Percentiles rank a stretch among this genome's conserved stretches.
Conservation (phyloP, 2,888 invertebrate genomes). For the Plebejus argus region DNA sequence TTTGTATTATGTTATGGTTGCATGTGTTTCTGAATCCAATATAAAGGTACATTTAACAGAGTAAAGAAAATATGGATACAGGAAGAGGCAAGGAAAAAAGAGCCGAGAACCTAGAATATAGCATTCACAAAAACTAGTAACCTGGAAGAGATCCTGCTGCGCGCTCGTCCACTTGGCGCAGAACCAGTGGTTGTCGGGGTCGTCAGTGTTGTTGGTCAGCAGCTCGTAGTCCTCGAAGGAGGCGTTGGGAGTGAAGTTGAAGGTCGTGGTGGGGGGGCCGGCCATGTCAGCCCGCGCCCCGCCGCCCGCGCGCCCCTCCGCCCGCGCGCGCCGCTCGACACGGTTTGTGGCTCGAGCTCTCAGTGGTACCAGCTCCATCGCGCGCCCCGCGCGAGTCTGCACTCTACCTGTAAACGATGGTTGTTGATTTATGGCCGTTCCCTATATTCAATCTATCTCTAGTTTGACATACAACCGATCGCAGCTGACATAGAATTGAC, state of each 20-base stretch:
- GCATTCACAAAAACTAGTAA: slow-evolving; percentile 39
- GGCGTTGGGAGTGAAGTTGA: slow-evolving; percentile 77
- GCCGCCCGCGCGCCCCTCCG: slow-evolving; percentile 58
- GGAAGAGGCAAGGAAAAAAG: too few species aligned
- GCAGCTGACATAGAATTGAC: too few species aligned
- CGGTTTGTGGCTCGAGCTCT: slow-evolving; percentile 82
- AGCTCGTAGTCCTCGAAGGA: slow-evolving; percentile 78
- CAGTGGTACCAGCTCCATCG: slow-evolving; percentile 83
- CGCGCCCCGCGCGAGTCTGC: slow-evolving; percentile 54
- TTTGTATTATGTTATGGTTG: too few species aligned
- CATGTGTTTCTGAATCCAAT: too few species aligned
- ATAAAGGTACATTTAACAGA: too few species aligned
- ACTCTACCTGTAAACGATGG: slow-evolving; percentile 51
- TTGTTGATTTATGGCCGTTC: neutral
- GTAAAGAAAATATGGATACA: too few species aligned
- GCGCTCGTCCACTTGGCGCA: slow-evolving; percentile 91
- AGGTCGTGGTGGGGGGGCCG: slow-evolving; percentile 73
- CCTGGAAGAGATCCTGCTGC: slow-evolving; percentile 90
- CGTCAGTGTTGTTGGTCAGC: slow-evolving; percentile 72
- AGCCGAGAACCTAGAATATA: too few species aligned
- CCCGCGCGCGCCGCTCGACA: slow-evolving; percentile 73
- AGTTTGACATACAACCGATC: too few species aligned
- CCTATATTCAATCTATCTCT: too few species aligned
- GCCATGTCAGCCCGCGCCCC: slow-evolving; percentile 68
- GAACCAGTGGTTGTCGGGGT: slow-evolving; percentile 74